Percentiles rank a stretch among this genome's conserved stretches.
phyloP scores from a whole-genome alignment of 2,888 invertebrate species.

The Tribolium freemani region DNA sequence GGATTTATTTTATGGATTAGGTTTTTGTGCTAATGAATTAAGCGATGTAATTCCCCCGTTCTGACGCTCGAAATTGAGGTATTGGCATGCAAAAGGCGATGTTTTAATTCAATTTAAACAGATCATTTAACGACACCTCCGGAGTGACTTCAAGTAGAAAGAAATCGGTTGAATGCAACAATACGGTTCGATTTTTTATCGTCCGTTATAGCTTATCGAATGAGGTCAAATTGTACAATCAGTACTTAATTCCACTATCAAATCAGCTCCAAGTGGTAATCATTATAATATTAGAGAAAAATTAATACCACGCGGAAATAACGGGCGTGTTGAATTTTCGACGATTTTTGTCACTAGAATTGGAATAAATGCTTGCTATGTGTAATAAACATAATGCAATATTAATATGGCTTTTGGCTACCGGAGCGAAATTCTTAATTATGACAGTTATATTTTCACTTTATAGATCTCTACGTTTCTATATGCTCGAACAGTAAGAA shows the following conservation, averaged over 20 bases:
- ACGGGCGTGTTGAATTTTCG: too few relatives aligned
- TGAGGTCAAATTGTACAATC: conserved; percentile 31
- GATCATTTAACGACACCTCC: background rate
- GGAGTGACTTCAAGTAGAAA: background rate
- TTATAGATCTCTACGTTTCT: conserved; percentile 40
- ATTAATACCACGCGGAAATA: background rate
- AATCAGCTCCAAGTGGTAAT: background rate
- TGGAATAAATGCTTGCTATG: background rate
- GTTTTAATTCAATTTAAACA: background rate
- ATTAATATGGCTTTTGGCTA: conserved; percentile 24
- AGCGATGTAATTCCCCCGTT: conserved; percentile 46
- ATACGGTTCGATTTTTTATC: conserved; percentile 16
- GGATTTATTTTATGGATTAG: conserved; percentile 66
- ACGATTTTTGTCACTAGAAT: background rate
- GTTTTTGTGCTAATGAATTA: conserved; percentile 66
- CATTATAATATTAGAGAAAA: background rate
- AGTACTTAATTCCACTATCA: conserved; percentile 6
- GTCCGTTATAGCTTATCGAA: conserved; percentile 24
- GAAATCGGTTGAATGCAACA: conserved; percentile 1
- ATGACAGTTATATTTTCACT: conserved; percentile 44
- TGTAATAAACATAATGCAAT: background rate
- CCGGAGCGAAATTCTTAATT: conserved; percentile 38
- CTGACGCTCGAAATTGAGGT: conserved; percentile 16
- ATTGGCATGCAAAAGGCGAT: conserved; percentile 3
- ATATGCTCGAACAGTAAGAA: conserved; percentile 42